Evolutionary conservation across 2,888 invertebrate genomes (phyloP).

Genomic region (Rhodophaea formosa): DNA sequence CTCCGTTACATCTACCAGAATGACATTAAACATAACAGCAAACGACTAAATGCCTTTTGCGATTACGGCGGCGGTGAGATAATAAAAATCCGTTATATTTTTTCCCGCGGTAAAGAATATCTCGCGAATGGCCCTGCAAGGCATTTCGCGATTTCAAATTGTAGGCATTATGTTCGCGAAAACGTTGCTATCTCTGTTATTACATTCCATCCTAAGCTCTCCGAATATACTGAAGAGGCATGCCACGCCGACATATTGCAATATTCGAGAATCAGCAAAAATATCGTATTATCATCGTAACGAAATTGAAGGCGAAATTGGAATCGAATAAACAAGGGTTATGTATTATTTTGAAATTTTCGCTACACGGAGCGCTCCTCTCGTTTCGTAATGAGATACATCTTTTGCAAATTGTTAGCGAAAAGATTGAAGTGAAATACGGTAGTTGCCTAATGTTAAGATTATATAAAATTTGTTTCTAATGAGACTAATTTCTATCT

Average conservation of each 20-base stretch:
- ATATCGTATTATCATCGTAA: slow-evolving; percentile 40
- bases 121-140: slow-evolving; percentile 50
- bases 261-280: slow-evolving; percentile 50
- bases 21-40: slow-evolving; percentile 15
- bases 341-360: slow-evolving; percentile 21
- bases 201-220: slow-evolving; percentile 55
- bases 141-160: slow-evolving; percentile 66
- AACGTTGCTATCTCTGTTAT: slow-evolving; percentile 60
- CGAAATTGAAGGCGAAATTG: slow-evolving; percentile 38
- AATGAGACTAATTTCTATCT: too few relatives aligned
- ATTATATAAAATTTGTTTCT: too few relatives aligned
- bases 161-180: slow-evolving; percentile 58
- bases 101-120: slow-evolving; percentile 47
- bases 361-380: slow-evolving; percentile 8
- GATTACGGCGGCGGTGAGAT: slow-evolving; percentile 36
- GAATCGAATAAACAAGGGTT: slow-evolving; percentile 47
- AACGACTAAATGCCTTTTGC: slow-evolving; percentile 34
- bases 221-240: slow-evolving; percentile 35
- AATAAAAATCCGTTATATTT: slow-evolving; percentile 53
- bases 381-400: slow-evolving; percentile 18
- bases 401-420: background rate
- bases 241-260: slow-evolving; percentile 47
- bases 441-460: too few relatives aligned
- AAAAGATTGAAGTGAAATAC: background rate
- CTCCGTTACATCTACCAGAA: background rate